These are phyloP conservation scores for Brachyalestes nurse DNA, from an alignment of 2,797 vertebrate species.

Conservation along the genomic window DNA sequence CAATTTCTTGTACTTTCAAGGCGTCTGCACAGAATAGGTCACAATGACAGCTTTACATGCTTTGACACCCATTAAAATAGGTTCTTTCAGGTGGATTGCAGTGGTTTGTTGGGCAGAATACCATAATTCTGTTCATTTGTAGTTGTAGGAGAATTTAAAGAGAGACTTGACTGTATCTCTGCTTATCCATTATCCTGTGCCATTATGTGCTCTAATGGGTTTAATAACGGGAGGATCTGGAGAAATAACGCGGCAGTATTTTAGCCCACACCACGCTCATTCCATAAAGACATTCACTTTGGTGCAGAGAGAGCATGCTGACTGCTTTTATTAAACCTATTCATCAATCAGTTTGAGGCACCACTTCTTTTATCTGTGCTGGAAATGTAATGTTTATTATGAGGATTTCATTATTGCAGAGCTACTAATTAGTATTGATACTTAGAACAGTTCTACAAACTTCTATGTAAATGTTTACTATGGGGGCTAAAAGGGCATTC, in stretches of 20 bases:
- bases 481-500: too few species aligned
- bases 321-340: not conserved
- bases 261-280: not conserved
- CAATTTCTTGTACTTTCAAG: not conserved
- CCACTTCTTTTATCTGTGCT: not conserved
- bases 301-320: not conserved
- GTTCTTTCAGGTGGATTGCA: not conserved
- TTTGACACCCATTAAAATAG: not conserved
- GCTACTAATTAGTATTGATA: too few species aligned
- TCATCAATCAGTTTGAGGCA: not conserved
- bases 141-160: not conserved
- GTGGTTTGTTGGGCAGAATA: not conserved
- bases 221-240: not conserved
- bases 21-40: not conserved
- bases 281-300: not conserved
- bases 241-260: conserved; percentile 1
- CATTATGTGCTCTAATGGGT: conserved; percentile 13
- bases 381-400: not conserved
- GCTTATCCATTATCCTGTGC: conserved; percentile 4
- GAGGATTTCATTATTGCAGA: not conserved
- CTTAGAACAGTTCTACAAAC: too few species aligned
- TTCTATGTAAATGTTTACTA: too few species aligned
- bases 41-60: not conserved
- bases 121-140: not conserved
- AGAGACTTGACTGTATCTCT: not conserved